Percentiles rank a stretch among this genome's conserved stretches.
These are phyloP conservation scores for Parus major DNA, from an alignment of 2,113 vertebrate genomes.

Conservation along the genomic window DNA sequence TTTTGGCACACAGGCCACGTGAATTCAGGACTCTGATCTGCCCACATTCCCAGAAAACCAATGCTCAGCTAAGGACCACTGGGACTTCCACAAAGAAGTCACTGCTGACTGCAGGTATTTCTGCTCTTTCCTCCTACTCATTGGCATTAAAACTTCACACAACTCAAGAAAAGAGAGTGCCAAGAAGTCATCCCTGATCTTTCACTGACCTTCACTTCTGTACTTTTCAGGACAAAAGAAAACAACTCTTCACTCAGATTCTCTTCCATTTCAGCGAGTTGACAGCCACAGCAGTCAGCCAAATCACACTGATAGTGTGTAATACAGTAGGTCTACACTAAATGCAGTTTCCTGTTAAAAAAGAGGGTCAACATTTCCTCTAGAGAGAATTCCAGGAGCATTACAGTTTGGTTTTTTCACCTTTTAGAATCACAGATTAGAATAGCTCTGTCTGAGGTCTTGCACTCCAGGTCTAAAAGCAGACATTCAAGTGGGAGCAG, in stretches of 20 bases:
- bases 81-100: background rate
- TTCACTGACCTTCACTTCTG: background rate
- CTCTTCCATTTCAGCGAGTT: background rate
- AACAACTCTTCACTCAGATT: background rate
- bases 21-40: background rate
- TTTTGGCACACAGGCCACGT: background rate
- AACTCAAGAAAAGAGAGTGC: background rate
- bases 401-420: fast-evolving
- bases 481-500: background rate
- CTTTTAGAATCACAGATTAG: background rate
- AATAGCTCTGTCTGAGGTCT: background rate
- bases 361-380: background rate
- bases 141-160: background rate
- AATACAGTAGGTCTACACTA: background rate
- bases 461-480: background rate
- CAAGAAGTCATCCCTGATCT: background rate
- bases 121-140: background rate
- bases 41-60: background rate
- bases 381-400: background rate
- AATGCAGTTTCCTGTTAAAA: background rate
- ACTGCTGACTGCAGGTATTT: background rate
- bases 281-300: background rate
- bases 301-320: background rate
- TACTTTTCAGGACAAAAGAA: background rate
- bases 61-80: fast-evolving